Evolutionary conservation across 2,888 invertebrate genomes (phyloP), one percentile per base, ranked within the genome.

Genomic region (Monochamus alternatus): DNA sequence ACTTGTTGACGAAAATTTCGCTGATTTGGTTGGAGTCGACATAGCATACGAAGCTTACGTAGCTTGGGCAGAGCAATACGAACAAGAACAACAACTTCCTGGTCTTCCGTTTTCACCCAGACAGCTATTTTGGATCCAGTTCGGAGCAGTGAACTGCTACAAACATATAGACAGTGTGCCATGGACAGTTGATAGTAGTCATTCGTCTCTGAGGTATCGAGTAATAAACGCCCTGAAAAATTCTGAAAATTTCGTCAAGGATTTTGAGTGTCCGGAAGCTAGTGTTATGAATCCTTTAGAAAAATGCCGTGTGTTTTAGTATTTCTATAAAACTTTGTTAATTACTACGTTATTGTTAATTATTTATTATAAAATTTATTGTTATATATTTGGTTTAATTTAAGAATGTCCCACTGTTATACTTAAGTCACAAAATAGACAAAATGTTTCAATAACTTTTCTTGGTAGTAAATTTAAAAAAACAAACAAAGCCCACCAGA

Each of bases 41-140:
- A 94, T 96, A 85, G 95, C 97, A 0, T 97, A 97, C 88, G 91
- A 93, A 80, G 95, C 96, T 0, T 97, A 96, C 88, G 90, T 92
- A 63, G 91, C 92, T 7, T 96, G 95, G 95, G 92, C 91, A 0
- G 89, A 91, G n/a, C 90, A 92, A 22, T 92, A 95, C 76, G 84
- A 83, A 84, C 88, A 89, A 0, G 91, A 91, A 71, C 89, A 84
- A 9, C 78, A 80, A 64, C 79, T 96, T 43, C 96, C 96, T 0
- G 96, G 95, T 0, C 44, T 76, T n/a, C 71, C 51, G 62, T 95
- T 92, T 85, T 90, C 92, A 0, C 93, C 94, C 0, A 90, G 90
- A 88, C 92, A 92, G 91, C 90, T 93, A 89, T 96, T 96, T 90
- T 96, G 95, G 95, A 90, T 96, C 84, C 69, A 74, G 14, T 70